phyloP scores from a whole-genome alignment of 1,140 invertebrate genomes.

The Drosophila ohnishii region DNA sequence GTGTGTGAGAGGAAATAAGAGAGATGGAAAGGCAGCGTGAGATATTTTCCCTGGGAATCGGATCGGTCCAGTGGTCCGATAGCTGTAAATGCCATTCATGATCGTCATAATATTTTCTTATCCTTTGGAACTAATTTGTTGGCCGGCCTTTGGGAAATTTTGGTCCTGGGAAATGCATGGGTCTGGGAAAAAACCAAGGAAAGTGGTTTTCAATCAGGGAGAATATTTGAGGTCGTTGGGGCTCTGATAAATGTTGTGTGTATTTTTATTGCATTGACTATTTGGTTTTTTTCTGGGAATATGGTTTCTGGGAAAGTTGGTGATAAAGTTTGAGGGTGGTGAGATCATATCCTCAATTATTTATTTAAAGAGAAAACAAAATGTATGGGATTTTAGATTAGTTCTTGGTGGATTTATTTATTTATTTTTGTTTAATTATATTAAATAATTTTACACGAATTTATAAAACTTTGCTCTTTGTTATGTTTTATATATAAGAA shows the following conservation, averaged over 20 bases:
- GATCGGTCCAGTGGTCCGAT: conserved; percentile 20
- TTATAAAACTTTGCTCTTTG: too few relatives aligned
- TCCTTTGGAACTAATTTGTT: conserved; percentile 52
- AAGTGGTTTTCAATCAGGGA: conserved; percentile 18
- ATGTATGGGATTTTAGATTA: neutral
- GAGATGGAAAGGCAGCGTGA: conserved; percentile 32
- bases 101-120: conserved; percentile 53
- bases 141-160: neutral
- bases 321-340: neutral
- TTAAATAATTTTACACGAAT: too few relatives aligned
- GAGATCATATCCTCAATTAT: neutral
- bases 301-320: neutral
- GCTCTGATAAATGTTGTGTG: conserved; percentile 22
- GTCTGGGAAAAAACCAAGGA: conserved; percentile 7
- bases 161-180: conserved; percentile 22
- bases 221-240: conserved; percentile 3
- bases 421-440: too few relatives aligned
- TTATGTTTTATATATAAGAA: too few relatives aligned
- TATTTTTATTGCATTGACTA: conserved; percentile 16
- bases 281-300: conserved; percentile 11
- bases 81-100: conserved; percentile 55
- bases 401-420: too few relatives aligned
- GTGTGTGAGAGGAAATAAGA: neutral
- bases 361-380: neutral
- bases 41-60: conserved; percentile 40